Percentiles rank a stretch among this genome's conserved stretches.
Evolutionary conservation across 2,113 vertebrate genomes (phyloP).

Genomic region (Nycticryphes semicollaris): DNA sequence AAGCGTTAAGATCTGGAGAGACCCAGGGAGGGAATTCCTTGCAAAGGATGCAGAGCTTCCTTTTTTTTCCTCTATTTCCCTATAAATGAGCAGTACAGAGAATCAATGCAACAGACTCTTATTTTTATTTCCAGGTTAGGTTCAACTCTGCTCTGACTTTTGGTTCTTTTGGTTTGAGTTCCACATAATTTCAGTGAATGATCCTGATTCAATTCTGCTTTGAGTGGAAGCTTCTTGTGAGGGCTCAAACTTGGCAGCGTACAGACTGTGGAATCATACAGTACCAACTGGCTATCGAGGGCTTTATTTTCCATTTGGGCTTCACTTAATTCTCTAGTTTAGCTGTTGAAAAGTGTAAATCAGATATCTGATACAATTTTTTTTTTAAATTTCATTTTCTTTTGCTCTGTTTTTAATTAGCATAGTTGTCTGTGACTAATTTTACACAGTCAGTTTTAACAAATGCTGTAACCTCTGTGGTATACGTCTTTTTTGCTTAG

Average conservation of each 20-base stretch:
- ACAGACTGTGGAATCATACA: neutral
- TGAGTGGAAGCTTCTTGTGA: neutral
- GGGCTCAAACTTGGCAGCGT: neutral
- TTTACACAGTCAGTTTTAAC: neutral
- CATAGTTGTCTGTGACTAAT: neutral
- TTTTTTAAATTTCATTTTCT: neutral
- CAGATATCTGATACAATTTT: neutral
- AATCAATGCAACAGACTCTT: neutral
- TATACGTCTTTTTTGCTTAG: neutral
- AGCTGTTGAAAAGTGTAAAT: neutral
- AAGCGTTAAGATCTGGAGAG: neutral
- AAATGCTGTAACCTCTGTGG: neutral
- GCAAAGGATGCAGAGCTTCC: neutral
- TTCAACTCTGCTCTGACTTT: neutral
- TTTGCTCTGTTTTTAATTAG: conserved; percentile 15
- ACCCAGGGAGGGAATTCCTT: neutral
- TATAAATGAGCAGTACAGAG: neutral
- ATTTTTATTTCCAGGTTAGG: neutral
- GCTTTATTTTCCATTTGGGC: neutral
- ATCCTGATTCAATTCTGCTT: neutral
- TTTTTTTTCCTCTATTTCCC: neutral
- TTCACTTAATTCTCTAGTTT: neutral
- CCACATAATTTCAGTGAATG: neutral
- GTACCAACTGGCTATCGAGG: neutral
- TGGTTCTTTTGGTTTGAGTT: neutral